Evolutionary conservation across 2,888 invertebrate genomes (phyloP).

Genomic region (Pristionchus entomophagus): DNA sequence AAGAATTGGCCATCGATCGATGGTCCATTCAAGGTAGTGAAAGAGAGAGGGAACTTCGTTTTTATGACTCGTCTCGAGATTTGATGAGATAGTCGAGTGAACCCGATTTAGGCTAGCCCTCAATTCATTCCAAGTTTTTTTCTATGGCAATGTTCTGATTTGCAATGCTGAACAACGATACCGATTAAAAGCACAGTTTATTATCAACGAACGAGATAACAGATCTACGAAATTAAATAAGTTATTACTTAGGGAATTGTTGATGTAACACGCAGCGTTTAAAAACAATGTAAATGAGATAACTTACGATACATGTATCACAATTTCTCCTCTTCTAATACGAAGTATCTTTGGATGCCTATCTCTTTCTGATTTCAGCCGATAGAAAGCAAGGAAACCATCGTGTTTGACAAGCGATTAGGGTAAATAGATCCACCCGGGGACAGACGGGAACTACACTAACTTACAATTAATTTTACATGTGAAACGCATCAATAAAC

Average conservation of each 20-base stretch:
- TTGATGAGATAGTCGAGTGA: neutral
- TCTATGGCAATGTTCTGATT: neutral
- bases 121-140: neutral
- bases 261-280: neutral
- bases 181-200: constrained; percentile 9
- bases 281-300: constrained; percentile 34
- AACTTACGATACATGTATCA: constrained; percentile 38
- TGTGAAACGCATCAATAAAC: constrained; percentile 1
- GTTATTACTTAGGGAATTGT: constrained; percentile 33
- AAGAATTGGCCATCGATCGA: constrained; percentile 20
- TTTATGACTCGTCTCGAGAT: constrained; percentile 15
- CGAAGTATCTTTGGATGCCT: constrained; percentile 35
- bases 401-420: constrained; percentile 4
- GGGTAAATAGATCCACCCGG: constrained; percentile 4
- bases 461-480: constrained; percentile 5
- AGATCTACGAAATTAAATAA: constrained; percentile 44
- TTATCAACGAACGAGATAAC: constrained; percentile 31
- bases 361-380: neutral
- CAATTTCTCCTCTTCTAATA: constrained; percentile 17
- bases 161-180: neutral
- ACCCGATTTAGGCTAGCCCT: neutral
- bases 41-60: constrained; percentile 13
- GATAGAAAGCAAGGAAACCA: neutral
- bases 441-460: constrained; percentile 12
- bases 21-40: constrained; percentile 19